Percentiles rank a stretch among this genome's conserved stretches.
phyloP scores from a whole-genome alignment of 2,113 vertebrate species.

The Anthoscopus minutus region DNA sequence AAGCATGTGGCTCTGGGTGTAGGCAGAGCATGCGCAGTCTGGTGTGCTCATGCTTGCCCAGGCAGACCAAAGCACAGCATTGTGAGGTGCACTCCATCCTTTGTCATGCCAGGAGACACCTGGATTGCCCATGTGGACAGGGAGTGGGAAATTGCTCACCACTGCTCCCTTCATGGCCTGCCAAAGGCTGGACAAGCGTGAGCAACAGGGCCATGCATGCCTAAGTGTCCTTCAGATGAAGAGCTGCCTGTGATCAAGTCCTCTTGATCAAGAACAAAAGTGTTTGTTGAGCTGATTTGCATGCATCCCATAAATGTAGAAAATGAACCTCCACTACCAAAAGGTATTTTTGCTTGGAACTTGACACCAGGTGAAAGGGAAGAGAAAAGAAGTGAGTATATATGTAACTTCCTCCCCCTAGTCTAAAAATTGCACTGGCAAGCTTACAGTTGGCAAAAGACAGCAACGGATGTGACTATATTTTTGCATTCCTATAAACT shows the following conservation, averaged over 20 bases:
- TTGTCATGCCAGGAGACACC: background rate
- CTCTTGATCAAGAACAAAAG: background rate
- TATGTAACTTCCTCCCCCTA: background rate
- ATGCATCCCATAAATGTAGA: background rate
- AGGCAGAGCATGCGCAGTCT: fast-evolving
- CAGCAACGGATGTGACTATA: background rate
- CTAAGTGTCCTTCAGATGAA: background rate
- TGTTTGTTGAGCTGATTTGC: background rate
- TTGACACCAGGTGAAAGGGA: background rate
- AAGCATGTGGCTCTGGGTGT: background rate
- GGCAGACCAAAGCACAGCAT: background rate
- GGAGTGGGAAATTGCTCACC: background rate
- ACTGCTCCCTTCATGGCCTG: background rate
- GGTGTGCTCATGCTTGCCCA: background rate
- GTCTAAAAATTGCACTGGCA: slow-evolving; percentile 20
- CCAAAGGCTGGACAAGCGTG: background rate
- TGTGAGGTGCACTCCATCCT: background rate
- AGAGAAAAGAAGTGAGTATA: background rate
- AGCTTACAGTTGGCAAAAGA: background rate
- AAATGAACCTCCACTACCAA: background rate
- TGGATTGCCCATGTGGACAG: background rate
- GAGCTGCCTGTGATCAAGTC: background rate
- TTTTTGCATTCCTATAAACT: slow-evolving; percentile 3
- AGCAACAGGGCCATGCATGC: background rate
- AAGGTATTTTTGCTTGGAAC: background rate